Evolutionary conservation across 2,888 invertebrate species (phyloP), one percentile per base, ranked within the genome.

Genomic region (Nebria brevicollis): DNA sequence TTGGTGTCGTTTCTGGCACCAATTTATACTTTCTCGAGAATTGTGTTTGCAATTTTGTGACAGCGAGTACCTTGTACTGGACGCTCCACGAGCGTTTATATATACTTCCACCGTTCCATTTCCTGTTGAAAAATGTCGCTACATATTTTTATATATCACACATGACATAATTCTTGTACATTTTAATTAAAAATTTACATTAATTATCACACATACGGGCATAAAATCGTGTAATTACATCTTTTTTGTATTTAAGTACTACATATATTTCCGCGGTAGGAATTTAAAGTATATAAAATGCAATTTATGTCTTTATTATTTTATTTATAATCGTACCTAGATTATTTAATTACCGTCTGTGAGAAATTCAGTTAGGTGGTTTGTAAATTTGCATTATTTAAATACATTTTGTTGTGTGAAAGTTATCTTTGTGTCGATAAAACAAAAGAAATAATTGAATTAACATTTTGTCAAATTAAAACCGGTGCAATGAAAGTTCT

Each of bases 101-200:
- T 89, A 90, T 10, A 90, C 88, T 83, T 90, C 90, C 68, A 90
- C 87, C 42, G 88, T 85, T 82, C 88, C 89, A 83, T 88, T 88
- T 42, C 87, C 90, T 90, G 54, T 13, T 54, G 6, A 54, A 54
- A 8, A 54, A 54, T 54, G 1, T 54, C 54, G 34, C 34, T 34
- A 34, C 5, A 34, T 34, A 34, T 34, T 34, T 34, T 34, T 34
- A 5, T 34, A 34, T 34, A 34, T 34, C 8, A 54, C 7, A 8
- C 7, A 54, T 8, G 54, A 54, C 13, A 54, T 13, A 54, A 54
- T 54, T 34, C 4, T 34, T 34, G 8, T 54, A 54, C 4, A 54
- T 54, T 54, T 54, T 2, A 34, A 34, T 34, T 34, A 34, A 34
- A 4, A 34, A 34, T 5, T 0, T 20, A 20, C 20, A 20, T 20